Evolutionary conservation across 2,113 vertebrate genomes (phyloP).

Genomic region (Micronycteris hirsuta): DNA sequence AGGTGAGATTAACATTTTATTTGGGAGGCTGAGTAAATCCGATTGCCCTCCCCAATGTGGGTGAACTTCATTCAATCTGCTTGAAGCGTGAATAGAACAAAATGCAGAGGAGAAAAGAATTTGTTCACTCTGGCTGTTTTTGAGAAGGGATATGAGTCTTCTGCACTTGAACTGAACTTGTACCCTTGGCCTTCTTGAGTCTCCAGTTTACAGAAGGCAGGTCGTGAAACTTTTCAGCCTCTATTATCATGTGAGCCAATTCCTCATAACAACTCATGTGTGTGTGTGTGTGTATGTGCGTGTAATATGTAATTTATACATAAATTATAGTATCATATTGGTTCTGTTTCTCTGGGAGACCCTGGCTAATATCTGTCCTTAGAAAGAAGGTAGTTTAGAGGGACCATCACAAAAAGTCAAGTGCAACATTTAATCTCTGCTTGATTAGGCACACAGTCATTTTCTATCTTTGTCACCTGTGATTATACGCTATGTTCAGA

Average conservation of each 20-base stretch:
- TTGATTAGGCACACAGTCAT: neutral
- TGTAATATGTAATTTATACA: neutral
- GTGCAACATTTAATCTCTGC: neutral
- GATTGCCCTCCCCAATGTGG: neutral
- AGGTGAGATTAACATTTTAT: neutral
- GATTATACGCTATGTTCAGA: neutral
- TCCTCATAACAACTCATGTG: neutral
- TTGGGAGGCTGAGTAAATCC: neutral
- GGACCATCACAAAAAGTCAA: neutral
- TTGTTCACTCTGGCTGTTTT: neutral
- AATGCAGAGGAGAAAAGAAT: neutral
- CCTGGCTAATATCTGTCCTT: neutral
- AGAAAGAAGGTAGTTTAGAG: neutral
- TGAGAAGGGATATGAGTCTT: neutral
- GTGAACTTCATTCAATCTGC: neutral
- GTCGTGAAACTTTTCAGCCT: neutral
- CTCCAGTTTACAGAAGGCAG: neutral
- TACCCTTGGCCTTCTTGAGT: neutral
- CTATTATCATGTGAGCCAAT: neutral
- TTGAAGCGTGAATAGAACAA: neutral
- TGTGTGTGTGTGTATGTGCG: neutral
- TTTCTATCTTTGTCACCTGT: neutral
- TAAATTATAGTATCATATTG: neutral
- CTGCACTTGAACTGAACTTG: neutral
- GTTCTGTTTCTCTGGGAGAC: neutral